These are phyloP conservation scores for Ctenicera cuprea DNA, from an alignment of 2,888 invertebrate species.

Conservation along the genomic window DNA sequence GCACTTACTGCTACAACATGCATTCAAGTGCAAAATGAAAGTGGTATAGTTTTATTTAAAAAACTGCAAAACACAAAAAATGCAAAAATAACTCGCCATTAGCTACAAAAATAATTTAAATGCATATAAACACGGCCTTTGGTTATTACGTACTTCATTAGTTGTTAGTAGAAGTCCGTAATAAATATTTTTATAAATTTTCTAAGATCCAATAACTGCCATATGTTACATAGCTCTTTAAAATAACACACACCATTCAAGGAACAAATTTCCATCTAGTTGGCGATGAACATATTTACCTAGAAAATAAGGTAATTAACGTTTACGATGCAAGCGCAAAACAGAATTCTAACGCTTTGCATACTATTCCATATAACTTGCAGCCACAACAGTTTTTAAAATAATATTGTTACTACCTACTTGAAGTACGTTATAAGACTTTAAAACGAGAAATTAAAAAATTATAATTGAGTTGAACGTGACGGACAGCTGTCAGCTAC, in stretches of 20 bases:
- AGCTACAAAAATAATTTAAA: too few species aligned
- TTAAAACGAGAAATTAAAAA: constrained; percentile 15
- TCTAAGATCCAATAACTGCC: too few species aligned
- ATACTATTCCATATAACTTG: neutral
- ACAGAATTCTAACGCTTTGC: constrained; percentile 8
- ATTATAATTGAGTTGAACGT: constrained; percentile 30
- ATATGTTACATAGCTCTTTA: too few species aligned
- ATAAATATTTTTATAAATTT: too few species aligned
- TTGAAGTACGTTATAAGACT: constrained; percentile 3
- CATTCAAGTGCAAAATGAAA: too few species aligned
- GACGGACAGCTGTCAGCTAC: constrained; percentile 30
- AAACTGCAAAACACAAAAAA: too few species aligned
- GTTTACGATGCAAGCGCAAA: constrained; percentile 19
- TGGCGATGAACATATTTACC: constrained; percentile 13
- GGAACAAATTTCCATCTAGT: constrained; percentile 3
- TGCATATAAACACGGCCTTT: too few species aligned
- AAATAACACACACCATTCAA: neutral
- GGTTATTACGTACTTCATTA: too few species aligned
- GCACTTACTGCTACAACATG: too few species aligned
- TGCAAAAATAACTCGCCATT: too few species aligned
- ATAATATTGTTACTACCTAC: neutral
- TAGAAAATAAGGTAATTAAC: constrained; percentile 6
- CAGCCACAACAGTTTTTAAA: neutral
- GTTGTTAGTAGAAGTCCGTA: too few species aligned
- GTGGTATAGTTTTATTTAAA: too few species aligned